These are phyloP conservation scores for Macropis europaea DNA, from an alignment of 2,888 invertebrate species.

Conservation along the genomic window DNA sequence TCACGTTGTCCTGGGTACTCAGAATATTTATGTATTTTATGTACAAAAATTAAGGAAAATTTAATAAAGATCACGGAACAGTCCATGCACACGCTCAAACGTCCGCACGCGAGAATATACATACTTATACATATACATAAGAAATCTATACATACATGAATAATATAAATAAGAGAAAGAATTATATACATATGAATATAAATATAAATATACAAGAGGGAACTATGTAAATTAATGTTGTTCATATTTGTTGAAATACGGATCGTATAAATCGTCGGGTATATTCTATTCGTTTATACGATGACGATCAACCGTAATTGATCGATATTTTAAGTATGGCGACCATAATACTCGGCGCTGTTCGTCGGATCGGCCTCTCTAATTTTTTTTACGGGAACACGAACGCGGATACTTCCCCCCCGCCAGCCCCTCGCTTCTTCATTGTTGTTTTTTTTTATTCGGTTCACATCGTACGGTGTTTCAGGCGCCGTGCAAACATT, in stretches of 20 bases:
- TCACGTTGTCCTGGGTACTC: too few species aligned
- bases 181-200: conserved; percentile 48
- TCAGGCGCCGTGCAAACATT: conserved; percentile 23
- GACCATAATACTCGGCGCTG: conserved; percentile 22
- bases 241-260: conserved; percentile 67
- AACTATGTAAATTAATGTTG: conserved; percentile 65
- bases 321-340: conserved; percentile 18
- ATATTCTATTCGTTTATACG: conserved; percentile 40
- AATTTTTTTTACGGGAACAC: background rate
- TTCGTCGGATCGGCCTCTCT: conserved; percentile 13
- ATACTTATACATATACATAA: conserved; percentile 31
- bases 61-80: background rate
- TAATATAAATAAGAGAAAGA: conserved; percentile 39
- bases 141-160: conserved; percentile 53
- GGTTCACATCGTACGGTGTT: conserved; percentile 8
- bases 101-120: conserved; percentile 22
- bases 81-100: conserved; percentile 6
- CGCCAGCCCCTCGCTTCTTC: background rate
- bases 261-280: conserved; percentile 33
- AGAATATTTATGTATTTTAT: too few species aligned
- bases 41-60: too few species aligned
- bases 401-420: background rate
- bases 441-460: background rate
- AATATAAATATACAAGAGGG: conserved; percentile 54
- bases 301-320: conserved; percentile 24